Conservation (phyloP, 2,113 vertebrate genomes). For the Sceloporus undulatus region DNA sequence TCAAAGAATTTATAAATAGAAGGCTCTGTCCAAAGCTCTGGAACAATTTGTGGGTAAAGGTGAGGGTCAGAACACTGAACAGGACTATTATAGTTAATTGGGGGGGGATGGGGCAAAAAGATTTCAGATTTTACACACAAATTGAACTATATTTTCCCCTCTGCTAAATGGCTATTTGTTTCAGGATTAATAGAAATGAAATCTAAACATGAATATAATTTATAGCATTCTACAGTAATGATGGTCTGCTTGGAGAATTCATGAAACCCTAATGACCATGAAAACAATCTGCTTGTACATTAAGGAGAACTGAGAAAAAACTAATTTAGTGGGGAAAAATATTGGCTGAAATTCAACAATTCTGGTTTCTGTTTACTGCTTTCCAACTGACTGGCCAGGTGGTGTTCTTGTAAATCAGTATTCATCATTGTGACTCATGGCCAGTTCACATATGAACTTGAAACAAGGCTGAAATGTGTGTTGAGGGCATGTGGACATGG, state of each 20-base stretch:
- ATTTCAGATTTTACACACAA: not conserved
- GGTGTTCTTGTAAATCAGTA: not conserved
- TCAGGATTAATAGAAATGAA: not conserved
- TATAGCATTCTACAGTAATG: not conserved
- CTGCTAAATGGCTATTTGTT: not conserved
- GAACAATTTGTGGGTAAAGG: too few species aligned
- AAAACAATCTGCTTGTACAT: slow-evolving; percentile 26
- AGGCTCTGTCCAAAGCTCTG: too few species aligned
- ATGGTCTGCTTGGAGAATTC: slow-evolving; percentile 1
- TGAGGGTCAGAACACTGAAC: not conserved
- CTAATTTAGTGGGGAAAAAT: slow-evolving; percentile 17
- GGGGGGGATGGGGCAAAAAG: not conserved
- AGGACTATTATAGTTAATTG: not conserved
- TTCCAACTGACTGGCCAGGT: not conserved
- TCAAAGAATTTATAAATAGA: too few species aligned
- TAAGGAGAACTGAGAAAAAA: slow-evolving; percentile 26
- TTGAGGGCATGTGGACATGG: not conserved
- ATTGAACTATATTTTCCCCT: not conserved
- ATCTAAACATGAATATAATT: not conserved
- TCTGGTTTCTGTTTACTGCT: not conserved
- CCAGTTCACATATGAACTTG: not conserved
- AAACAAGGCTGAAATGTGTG: not conserved
- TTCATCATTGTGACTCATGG: not conserved
- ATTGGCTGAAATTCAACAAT: not conserved
- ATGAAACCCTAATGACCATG: slow-evolving; percentile 19